Percentiles rank a stretch among this genome's conserved stretches.
Evolutionary conservation across 2,797 vertebrate genomes (phyloP).

Genomic region (Gambusia yucatana): DNA sequence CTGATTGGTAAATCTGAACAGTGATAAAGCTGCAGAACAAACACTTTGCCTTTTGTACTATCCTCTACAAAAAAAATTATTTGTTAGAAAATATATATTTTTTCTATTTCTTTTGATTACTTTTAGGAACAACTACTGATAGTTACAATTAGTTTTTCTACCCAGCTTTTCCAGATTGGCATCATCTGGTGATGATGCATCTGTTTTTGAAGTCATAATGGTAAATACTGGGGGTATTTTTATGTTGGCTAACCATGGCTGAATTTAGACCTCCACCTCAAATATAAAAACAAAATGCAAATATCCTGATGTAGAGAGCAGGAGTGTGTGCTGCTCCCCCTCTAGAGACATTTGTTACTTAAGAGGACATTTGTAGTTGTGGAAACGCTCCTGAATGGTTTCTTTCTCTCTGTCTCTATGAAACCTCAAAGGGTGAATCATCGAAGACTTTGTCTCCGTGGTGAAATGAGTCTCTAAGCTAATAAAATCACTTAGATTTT

Average conservation of each 20-base stretch:
- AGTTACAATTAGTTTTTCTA: background rate
- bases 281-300: background rate
- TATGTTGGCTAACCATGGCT: background rate
- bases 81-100: background rate
- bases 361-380: constrained; percentile 12
- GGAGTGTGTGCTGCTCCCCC: background rate
- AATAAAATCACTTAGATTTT: background rate
- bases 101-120: too few relatives aligned
- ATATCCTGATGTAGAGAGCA: background rate
- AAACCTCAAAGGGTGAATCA: constrained; percentile 43
- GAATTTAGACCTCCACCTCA: background rate
- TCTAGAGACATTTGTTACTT: constrained; percentile 10
- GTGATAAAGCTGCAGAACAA: too few relatives aligned
- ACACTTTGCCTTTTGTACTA: too few relatives aligned
- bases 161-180: background rate
- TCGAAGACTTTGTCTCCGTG: constrained; percentile 10
- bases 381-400: background rate
- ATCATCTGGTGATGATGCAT: background rate
- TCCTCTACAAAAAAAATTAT: too few relatives aligned
- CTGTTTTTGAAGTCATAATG: background rate
- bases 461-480: constrained; percentile 6
- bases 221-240: background rate
- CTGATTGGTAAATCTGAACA: background rate
- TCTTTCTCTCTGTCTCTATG: constrained; percentile 19
- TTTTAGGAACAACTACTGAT: background rate